Evolutionary conservation across 2,797 vertebrate species (phyloP).

Genomic region (Enteromius viviparus): DNA sequence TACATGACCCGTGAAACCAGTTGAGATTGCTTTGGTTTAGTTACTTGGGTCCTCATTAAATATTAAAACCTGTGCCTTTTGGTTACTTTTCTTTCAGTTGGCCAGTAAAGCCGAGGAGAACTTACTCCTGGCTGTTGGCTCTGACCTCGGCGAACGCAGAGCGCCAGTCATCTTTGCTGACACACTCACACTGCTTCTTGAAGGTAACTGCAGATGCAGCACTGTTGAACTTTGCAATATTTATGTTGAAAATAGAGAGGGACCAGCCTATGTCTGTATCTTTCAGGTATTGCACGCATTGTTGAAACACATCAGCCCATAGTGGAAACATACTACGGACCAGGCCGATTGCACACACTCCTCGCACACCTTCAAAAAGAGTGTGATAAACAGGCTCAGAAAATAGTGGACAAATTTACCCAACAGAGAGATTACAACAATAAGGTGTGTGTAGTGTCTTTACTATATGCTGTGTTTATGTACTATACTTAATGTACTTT

Average conservation of each 20-base stretch:
- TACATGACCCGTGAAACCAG: background rate
- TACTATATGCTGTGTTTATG: background rate
- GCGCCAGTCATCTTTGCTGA: conserved; percentile 92
- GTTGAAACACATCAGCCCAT: conserved; percentile 98
- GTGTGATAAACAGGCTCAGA: conserved; percentile 92
- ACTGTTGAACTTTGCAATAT: background rate
- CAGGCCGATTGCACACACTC: conserved; percentile 89
- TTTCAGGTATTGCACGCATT: conserved; percentile 90
- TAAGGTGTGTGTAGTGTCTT: conserved; percentile 78
- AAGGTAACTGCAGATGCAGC: conserved; percentile 79
- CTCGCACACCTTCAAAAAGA: conserved; percentile 94
- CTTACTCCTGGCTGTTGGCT: conserved; percentile 86
- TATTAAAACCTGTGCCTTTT: background rate
- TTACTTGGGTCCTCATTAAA: background rate
- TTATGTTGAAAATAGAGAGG: background rate
- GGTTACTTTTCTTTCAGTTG: conserved; percentile 76
- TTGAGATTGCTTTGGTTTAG: background rate
- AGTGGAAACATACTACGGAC: conserved; percentile 96
- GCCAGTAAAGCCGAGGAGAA: conserved; percentile 95
- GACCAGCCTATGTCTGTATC: background rate
- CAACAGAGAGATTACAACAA: conserved; percentile 91
- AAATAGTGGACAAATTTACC: conserved; percentile 93
- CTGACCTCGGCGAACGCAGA: conserved; percentile 88
- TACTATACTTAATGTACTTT: background rate
- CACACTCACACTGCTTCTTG: conserved; percentile 92